Evolutionary conservation across 1,140 invertebrate genomes (phyloP), one percentile per base, ranked within the genome.

Genomic region (Globodera ellingtonae): DNA sequence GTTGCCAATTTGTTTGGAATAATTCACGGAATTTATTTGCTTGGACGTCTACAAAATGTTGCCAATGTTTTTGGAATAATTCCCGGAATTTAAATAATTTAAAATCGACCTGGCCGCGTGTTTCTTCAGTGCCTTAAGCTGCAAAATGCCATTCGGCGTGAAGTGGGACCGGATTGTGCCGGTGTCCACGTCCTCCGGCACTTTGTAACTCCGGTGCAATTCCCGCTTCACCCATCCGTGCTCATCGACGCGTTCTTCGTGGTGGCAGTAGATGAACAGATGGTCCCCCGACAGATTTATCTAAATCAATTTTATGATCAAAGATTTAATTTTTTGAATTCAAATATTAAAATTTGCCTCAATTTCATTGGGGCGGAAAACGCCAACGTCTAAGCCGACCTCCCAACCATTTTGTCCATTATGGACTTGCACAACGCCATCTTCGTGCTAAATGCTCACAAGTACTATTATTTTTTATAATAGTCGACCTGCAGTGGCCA

Each of bases 291-390:
- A 75, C 21, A 88, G 82, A 76, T 88, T 88, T 13, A 86, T 86
- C 85, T 87, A 24, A n/a, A 46, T 15, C 35, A 59, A 13, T 62
- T 62, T 62, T n/a, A 59, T 62, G 18, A 70, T 15, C 24, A 8
- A 70, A 35, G n/a, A n/a, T n/a, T n/a, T n/a, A n/a, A n/a, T n/a
- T 35, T 10, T 44, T 13, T 44, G 10, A 44, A 70, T 70, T 35
- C 0, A 70, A 5, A 69, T 44, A 9, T 69, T 35, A 6, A 18
- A 35, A 47, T 70, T 65, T 50, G 86, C 87, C 74, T 88, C 86
- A 79, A 88, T 89, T 72, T 88, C 87, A 56, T 88, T 88, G 15
- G 87, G 87, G 47, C 79, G 78, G 76, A 88, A 88, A 76, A 79
- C 87, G 56, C 84, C 84, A 35, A 80, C 86, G 75, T 88, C 87